A percentile compares a stretch with the other conserved stretches of the same genome.
These are phyloP conservation scores for Montipora sp. DNA, from an alignment of 64 coral and sea anemone species.

Conservation along the genomic window DNA sequence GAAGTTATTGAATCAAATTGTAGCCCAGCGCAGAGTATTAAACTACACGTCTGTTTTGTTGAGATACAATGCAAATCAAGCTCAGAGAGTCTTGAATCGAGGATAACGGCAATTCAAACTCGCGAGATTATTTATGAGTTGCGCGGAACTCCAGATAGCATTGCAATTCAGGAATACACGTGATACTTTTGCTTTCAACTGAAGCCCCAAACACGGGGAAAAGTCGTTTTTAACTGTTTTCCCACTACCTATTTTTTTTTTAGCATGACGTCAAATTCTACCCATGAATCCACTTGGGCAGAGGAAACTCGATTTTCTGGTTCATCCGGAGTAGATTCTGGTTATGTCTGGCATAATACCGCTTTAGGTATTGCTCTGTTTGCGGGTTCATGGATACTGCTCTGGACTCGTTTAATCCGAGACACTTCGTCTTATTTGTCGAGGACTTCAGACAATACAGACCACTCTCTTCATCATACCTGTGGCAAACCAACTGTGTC, in stretches of 20 bases:
- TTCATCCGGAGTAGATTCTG: constrained; percentile 81
- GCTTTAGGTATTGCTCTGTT: constrained; percentile 58
- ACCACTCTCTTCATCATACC: constrained; percentile 22
- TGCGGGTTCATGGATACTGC: constrained; percentile 5
- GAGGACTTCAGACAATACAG: constrained; percentile 9
- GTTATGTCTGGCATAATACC: constrained; percentile 85
- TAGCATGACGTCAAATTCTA: not conserved
- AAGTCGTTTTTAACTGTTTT: not conserved
- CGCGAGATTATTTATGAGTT: not conserved
- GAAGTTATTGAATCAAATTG: too few relatives aligned
- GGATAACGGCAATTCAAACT: not conserved
- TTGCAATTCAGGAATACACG: not conserved
- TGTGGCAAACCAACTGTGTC: not conserved
- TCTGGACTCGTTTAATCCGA: constrained; percentile 5
- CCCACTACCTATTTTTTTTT: not conserved
- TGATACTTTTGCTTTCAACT: not conserved
- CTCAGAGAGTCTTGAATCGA: not conserved
- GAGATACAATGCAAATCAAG: too few relatives aligned
- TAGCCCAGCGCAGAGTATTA: too few relatives aligned
- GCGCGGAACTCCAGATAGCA: not conserved
- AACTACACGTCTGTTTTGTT: too few relatives aligned
- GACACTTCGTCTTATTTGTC: constrained; percentile 9
- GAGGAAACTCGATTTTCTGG: constrained; percentile 80
- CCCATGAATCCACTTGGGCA: constrained; percentile 69
- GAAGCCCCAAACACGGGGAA: too few relatives aligned